Conservation (phyloP, 2,888 invertebrate genomes). For the Pammene fasciana region DNA sequence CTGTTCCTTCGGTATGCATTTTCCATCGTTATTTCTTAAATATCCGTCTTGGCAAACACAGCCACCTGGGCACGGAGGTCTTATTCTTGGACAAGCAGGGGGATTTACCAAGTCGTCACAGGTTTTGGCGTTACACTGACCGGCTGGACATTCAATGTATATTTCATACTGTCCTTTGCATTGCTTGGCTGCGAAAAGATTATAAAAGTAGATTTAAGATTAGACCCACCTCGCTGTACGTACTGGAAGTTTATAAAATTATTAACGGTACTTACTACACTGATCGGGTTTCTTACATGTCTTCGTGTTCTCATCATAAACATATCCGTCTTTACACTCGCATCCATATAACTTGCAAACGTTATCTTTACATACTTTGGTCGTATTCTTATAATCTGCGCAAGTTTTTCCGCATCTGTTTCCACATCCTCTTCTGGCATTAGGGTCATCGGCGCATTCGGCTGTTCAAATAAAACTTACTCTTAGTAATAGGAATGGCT, state of each 20-base stretch:
- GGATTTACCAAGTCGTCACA: slow-evolving; percentile 28
- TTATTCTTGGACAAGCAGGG: slow-evolving; percentile 28
- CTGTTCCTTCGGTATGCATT: slow-evolving; percentile 26
- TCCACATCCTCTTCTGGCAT: slow-evolving; percentile 36
- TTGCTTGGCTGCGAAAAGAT: slow-evolving; percentile 5
- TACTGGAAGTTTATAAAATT: no score
- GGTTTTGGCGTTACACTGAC: slow-evolving; percentile 31
- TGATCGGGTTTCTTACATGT: slow-evolving; percentile 39
- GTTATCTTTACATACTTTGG: slow-evolving; percentile 21
- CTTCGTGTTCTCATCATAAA: slow-evolving; percentile 36
- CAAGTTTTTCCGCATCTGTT: slow-evolving; percentile 39
- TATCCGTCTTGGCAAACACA: slow-evolving; percentile 37
- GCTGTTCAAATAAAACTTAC: slow-evolving; percentile 12
- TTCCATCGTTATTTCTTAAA: slow-evolving; percentile 24
- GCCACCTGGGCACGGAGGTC: slow-evolving; percentile 34
- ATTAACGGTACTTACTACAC: slow-evolving; percentile 35
- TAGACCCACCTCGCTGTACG: no score
- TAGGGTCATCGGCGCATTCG: slow-evolving; percentile 39
- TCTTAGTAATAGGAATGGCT: no score
- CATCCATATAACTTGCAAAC: slow-evolving; percentile 34
- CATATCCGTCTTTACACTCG: slow-evolving; percentile 38
- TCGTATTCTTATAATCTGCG: slow-evolving; percentile 35
- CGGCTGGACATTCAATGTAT: slow-evolving; percentile 31
- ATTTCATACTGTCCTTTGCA: slow-evolving; percentile 33
- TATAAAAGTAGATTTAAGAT: no score